phyloP scores from a whole-genome alignment of 2,888 invertebrate genomes.

The Drosophila lutescens region DNA sequence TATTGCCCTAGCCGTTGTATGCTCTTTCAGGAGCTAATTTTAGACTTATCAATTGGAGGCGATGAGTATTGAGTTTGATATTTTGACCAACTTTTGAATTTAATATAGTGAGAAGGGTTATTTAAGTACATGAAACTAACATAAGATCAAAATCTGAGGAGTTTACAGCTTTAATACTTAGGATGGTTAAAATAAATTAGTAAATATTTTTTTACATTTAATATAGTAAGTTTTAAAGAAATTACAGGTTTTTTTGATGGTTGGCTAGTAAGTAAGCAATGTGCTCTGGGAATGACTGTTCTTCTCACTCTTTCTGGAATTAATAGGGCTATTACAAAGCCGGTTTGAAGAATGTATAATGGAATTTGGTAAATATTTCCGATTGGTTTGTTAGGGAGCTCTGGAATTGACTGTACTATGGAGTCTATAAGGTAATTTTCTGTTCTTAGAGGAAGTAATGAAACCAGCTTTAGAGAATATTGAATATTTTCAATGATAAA shows the following conservation, averaged over 20 bases:
- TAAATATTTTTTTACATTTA: too few species aligned
- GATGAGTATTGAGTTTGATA: too few species aligned
- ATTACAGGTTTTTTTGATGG: background rate
- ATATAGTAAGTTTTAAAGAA: too few species aligned
- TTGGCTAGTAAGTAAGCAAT: background rate
- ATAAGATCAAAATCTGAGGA: too few species aligned
- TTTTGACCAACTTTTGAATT: too few species aligned
- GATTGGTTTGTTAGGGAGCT: background rate
- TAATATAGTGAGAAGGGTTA: too few species aligned
- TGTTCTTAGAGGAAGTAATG: background rate
- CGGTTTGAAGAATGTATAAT: conserved; percentile 3
- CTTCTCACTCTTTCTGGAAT: background rate
- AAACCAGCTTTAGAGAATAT: too few species aligned
- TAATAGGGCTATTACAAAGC: conserved; percentile 1
- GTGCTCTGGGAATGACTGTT: background rate
- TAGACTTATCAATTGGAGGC: background rate
- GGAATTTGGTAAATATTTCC: background rate
- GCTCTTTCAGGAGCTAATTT: background rate
- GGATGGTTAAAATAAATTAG: too few species aligned
- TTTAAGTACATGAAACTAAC: too few species aligned
- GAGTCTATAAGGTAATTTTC: background rate
- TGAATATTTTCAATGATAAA: too few species aligned
- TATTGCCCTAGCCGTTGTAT: conserved; percentile 30
- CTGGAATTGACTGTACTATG: background rate
- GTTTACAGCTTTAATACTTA: too few species aligned